A percentile compares a stretch with the other conserved stretches of the same genome.
Evolutionary conservation across 2,113 vertebrate genomes (phyloP).

Genomic region (Ailuropoda melanoleuca): DNA sequence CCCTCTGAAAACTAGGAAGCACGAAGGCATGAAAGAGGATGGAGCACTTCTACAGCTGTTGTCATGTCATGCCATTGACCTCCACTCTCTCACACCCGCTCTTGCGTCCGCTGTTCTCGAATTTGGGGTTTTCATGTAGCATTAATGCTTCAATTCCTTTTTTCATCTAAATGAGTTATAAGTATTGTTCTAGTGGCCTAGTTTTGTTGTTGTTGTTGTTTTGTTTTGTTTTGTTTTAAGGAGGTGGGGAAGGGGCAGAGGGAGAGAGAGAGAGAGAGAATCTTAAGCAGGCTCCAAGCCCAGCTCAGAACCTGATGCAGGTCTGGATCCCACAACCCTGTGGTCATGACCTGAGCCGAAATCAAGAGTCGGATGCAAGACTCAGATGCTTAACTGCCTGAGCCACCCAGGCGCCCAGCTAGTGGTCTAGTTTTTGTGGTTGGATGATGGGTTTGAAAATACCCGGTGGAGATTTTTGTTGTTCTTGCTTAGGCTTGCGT

Average conservation of each 20-base stretch:
- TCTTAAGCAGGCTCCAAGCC: too few species aligned
- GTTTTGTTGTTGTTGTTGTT: not conserved
- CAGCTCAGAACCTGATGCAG: not conserved
- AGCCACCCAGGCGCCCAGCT: not conserved
- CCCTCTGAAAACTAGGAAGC: not conserved
- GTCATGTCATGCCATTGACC: rapidly evolving
- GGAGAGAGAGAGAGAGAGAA: not conserved
- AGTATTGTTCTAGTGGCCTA: not conserved
- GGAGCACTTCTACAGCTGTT: rapidly evolving
- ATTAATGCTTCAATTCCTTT: not conserved
- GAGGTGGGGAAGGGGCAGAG: not conserved
- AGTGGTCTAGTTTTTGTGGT: not conserved
- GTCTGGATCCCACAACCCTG: not conserved
- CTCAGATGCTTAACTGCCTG: not conserved
- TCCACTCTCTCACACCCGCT: not conserved
- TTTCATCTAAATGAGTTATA: not conserved
- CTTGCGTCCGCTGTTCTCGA: not conserved
- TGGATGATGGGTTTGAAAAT: not conserved
- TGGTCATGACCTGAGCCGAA: not conserved
- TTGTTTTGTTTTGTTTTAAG: not conserved
- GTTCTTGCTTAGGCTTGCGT: not conserved
- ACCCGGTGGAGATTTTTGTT: not conserved
- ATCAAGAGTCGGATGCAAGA: not conserved
- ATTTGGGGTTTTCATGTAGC: not conserved
- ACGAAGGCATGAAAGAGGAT: rapidly evolving